These are phyloP conservation scores for Periophthalmodon schlosseri DNA, from an alignment of 2,113 vertebrate genomes.

Conservation along the genomic window DNA sequence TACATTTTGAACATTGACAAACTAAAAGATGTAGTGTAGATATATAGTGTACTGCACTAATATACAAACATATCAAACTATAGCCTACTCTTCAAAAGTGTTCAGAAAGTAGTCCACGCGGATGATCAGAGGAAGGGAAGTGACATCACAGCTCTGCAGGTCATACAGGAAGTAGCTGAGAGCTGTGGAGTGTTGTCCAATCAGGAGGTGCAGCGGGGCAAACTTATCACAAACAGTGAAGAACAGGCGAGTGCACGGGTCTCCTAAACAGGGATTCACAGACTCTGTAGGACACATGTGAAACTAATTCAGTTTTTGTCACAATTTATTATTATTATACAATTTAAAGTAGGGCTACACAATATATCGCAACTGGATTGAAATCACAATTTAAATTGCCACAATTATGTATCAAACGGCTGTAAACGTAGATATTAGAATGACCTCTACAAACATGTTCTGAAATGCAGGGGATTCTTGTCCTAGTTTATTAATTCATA, in stretches of 20 bases:
- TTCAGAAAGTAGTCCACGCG: conserved; percentile 87
- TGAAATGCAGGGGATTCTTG: no score
- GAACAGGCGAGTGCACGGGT: conserved; percentile 80
- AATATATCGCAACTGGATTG: no score
- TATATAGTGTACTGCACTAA: no score
- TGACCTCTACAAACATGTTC: no score
- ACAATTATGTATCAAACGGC: no score
- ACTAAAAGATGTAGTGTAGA: background rate
- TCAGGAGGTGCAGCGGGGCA: conserved; percentile 86
- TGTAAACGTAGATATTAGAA: no score
- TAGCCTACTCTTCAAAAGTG: conserved; percentile 87
- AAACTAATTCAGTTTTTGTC: background rate
- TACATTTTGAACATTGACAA: background rate
- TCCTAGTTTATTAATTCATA: no score
- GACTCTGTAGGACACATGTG: conserved; percentile 76
- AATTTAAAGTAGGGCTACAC: background rate
- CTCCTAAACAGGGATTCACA: conserved; percentile 67
- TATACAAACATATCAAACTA: background rate
- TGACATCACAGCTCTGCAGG: conserved; percentile 74
- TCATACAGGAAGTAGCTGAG: conserved; percentile 87
- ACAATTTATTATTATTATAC: background rate
- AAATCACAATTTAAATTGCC: no score
- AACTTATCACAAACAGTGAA: conserved; percentile 86
- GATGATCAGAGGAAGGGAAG: conserved; percentile 85
- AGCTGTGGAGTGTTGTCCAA: conserved; percentile 87